Evolutionary conservation across 2,888 invertebrate genomes (phyloP), one percentile per base, ranked within the genome.

Genomic region (Brenthis daphne): DNA sequence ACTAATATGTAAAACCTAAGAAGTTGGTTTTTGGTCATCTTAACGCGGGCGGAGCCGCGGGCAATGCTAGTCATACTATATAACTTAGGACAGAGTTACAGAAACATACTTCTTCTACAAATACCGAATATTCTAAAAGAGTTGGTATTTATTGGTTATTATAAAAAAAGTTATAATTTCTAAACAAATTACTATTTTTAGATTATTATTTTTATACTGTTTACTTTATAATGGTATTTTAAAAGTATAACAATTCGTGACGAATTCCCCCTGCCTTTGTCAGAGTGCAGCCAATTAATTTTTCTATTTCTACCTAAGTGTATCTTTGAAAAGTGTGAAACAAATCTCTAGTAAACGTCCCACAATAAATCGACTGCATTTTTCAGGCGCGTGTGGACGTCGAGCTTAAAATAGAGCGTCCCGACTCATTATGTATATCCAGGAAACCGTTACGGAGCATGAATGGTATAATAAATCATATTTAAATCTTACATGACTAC

Each of bases 391-490:
- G 56, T 63, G 61, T 56, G 16, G 67, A 67, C 61, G 63, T 56
- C 43, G 47, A 16, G 51, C 77, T 76, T 75, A 77, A 80, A 80
- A 80, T 80, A 81, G 77, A 77, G 73, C 72, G 74, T 67, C 75
- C 66, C 76, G 75, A 76, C 77, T 80, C 70, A 73, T 74, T 76
- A 71, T 69, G 72, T 68, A 65, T 73, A 65, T 57, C 67, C 63
- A 67, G 64, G 68, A 70, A 72, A 63, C 57, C 24, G 53, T 51
- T 65, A 37, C 64, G 43, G 53, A 65, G 37, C 65, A 50, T 63
- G 48, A 65, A 64, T 55, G 60, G 64, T 61, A 54, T 71, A 50
- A 54, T 71, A 50, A 68, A 57, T 65, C 64, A 55, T 48, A 43
- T 60, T 29, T 65, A 12, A 54, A 54, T 65, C 33, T 65, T 53